Evolutionary conservation across 2,888 invertebrate species (phyloP).

Genomic region (Melanostoma mellinum): DNA sequence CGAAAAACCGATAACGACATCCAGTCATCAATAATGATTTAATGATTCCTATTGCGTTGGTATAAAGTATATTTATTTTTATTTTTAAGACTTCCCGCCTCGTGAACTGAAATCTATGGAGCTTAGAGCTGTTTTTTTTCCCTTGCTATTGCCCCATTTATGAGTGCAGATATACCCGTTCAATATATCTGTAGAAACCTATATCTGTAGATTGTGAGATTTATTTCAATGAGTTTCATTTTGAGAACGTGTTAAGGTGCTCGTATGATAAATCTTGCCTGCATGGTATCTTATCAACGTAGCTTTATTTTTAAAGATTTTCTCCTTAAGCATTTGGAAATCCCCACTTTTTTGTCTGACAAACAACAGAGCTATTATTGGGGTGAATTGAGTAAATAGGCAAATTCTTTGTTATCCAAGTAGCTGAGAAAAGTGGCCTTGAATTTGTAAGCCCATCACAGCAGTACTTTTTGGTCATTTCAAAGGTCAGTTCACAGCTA

Average conservation of each 20-base stretch:
- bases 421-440: too few species aligned
- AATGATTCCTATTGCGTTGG: constrained; percentile 59
- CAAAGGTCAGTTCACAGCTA: too few species aligned
- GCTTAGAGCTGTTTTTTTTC: constrained; percentile 21
- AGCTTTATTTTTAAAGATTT: constrained; percentile 21
- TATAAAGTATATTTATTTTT: constrained; percentile 1
- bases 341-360: background rate
- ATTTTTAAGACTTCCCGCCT: constrained; percentile 44
- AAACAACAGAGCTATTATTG: too few species aligned
- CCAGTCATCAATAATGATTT: constrained; percentile 72
- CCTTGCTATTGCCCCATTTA: constrained; percentile 31
- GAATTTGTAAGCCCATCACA: too few species aligned
- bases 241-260: constrained; percentile 26
- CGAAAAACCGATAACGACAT: constrained; percentile 61
- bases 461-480: too few species aligned
- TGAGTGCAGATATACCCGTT: background rate
- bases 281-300: constrained; percentile 45
- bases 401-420: too few species aligned
- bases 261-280: constrained; percentile 51
- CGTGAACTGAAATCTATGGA: background rate
- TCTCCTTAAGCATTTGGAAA: constrained; percentile 5
- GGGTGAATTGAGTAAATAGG: too few species aligned
- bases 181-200: background rate
- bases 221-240: constrained; percentile 54
- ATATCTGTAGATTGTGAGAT: constrained; percentile 50